phyloP scores from a whole-genome alignment of 2,113 vertebrate genomes.

The Urocitellus parryii region DNA sequence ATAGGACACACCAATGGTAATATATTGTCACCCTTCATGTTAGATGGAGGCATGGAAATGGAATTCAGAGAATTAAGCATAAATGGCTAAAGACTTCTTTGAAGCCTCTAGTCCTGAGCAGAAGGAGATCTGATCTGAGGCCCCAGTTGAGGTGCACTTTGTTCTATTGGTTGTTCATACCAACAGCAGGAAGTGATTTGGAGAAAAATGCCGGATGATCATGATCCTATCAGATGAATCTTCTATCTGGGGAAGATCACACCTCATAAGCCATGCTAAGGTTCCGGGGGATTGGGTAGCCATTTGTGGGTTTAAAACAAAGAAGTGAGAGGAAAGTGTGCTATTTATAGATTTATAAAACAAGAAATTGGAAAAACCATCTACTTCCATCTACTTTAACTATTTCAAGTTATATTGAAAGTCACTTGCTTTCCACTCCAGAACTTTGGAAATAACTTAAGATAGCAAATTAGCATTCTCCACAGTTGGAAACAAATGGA shows the following conservation, averaged over 20 bases:
- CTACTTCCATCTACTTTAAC: background rate
- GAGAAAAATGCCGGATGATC: background rate
- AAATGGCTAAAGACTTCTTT: background rate
- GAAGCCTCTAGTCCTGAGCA: background rate
- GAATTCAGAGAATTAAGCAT: background rate
- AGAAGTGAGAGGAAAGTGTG: conserved; percentile 27
- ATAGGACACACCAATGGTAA: background rate
- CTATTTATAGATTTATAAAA: conserved; percentile 53
- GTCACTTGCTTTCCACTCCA: conserved; percentile 35
- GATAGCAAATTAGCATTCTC: background rate
- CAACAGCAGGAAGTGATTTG: background rate
- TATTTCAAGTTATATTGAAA: conserved; percentile 40
- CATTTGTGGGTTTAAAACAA: conserved; percentile 39
- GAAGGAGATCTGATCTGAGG: background rate
- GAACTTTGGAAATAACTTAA: background rate
- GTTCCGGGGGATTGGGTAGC: background rate
- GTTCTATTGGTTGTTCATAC: background rate
- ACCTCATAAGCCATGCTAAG: background rate
- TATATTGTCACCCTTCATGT: background rate
- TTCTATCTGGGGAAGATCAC: background rate
- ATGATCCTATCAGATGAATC: background rate
- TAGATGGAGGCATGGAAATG: background rate
- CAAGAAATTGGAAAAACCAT: background rate
- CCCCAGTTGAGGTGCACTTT: background rate
- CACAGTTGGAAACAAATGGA: background rate